A percentile compares a stretch with the other conserved stretches of the same genome.
phyloP scores from a whole-genome alignment of 2,113 vertebrate genomes.

The Toxostoma redivivum region DNA sequence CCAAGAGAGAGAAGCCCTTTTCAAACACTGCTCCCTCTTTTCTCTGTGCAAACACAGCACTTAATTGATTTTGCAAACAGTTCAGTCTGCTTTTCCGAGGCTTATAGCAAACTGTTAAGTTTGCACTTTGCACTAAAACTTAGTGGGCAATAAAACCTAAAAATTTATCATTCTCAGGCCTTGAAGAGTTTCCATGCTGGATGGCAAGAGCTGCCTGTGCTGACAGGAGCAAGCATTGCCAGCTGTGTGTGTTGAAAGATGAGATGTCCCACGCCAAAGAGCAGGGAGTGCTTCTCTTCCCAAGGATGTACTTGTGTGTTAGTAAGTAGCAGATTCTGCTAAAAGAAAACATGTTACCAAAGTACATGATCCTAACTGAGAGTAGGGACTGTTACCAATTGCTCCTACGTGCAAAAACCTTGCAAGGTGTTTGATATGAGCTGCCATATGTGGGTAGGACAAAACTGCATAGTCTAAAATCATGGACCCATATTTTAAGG shows the following conservation, averaged over 20 bases:
- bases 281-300: background rate
- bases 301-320: background rate
- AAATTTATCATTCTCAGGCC: background rate
- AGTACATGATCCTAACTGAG: background rate
- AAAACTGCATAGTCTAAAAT: background rate
- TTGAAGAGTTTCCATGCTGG: background rate
- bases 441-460: background rate
- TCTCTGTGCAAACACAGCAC: background rate
- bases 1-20: background rate
- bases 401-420: background rate
- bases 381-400: background rate
- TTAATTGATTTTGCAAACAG: background rate
- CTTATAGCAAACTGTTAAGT: background rate
- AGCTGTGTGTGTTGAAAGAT: background rate
- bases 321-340: background rate
- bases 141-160: accelerated
- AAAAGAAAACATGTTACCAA: background rate
- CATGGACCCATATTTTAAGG: background rate
- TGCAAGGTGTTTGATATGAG: background rate
- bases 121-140: background rate
- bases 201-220: background rate
- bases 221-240: background rate
- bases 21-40: background rate
- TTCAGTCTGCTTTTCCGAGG: background rate
- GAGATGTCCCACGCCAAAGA: background rate